Base-by-base conservation (phyloP, 2,888 invertebrate genomes). In the Polyploca ridens region DNA sequence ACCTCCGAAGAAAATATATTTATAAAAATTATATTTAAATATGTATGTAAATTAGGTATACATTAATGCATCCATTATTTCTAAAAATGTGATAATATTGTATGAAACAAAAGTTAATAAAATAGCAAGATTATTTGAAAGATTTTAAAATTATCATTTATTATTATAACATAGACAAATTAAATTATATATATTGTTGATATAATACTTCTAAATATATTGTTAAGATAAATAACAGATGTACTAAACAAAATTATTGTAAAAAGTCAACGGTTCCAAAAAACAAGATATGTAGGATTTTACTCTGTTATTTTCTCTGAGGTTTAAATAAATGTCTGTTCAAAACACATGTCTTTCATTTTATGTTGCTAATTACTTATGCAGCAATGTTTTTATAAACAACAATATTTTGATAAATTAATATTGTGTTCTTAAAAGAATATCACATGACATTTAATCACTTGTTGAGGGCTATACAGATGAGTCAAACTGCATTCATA, bases 321-420 rank as follows among this genome's bases (percentile, higher is more conserved):
- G 83, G 87, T 91, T 91, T 91, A 89, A 93, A 93, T 94, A 93
- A 93, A 93, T 93, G 93, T 93, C 89, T 91, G 93, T 93, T 93
- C 85, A 81, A 84, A 81, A 69, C 64, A n/a, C 66, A 67, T 67
- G 71, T 62, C 84, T 84, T 88, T 16, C 16, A 35, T 82, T 83
- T n/a, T n/a, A n/a, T 85, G 2, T n/a, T 46, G 84, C 75, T 65
- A 68, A 27, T 27, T 27, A 27, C 27, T 27, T 63, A 59, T 64
- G 27, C 64, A 66, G 63, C 61, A 64, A 35, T 58, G 65, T 54
- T 54, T 49, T 59, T 58, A 62, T 65, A 67, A 44, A 44, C 7
- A 44, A 44, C 14, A 14, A 13, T 44, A 44, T 6, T 44, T 5
- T 44, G 14, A 44, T 0, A 44, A 8, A 41, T 41, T 10, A 41